A percentile compares a stretch with the other conserved stretches of the same genome.
Evolutionary conservation across 2,888 invertebrate species (phyloP).

Genomic region (Tachina fera): DNA sequence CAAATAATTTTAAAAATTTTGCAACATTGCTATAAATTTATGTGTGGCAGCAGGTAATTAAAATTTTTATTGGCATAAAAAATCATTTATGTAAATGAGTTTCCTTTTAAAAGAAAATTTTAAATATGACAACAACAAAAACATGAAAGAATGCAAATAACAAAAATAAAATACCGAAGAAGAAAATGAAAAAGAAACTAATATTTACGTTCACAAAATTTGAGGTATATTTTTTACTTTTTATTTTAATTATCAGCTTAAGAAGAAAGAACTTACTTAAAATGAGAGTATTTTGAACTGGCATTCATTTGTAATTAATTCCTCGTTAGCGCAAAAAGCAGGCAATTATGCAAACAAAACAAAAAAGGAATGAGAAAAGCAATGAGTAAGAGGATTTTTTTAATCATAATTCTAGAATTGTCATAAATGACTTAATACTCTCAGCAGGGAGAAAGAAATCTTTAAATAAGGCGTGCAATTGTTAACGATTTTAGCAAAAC

Average conservation of each 20-base stretch:
- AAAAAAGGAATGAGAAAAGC: no score
- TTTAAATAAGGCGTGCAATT: no score
- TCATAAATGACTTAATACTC: no score
- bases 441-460: no score
- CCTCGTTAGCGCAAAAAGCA: not conserved
- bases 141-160: not conserved
- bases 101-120: not conserved
- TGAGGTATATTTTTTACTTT: not conserved
- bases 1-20: not conserved
- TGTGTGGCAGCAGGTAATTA: not conserved
- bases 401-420: not conserved
- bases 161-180: not conserved
- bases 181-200: not conserved
- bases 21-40: not conserved
- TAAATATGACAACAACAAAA: not conserved
- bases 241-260: not conserved
- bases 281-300: not conserved
- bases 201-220: not conserved
- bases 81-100: not conserved
- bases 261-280: not conserved
- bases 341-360: not conserved
- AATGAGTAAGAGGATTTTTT: not conserved
- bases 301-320: not conserved
- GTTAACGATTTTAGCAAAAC: no score
- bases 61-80: not conserved